Evolutionary conservation across 2,797 vertebrate genomes (phyloP), one percentile per base, ranked within the genome.

Genomic region (Allobates femoralis): DNA sequence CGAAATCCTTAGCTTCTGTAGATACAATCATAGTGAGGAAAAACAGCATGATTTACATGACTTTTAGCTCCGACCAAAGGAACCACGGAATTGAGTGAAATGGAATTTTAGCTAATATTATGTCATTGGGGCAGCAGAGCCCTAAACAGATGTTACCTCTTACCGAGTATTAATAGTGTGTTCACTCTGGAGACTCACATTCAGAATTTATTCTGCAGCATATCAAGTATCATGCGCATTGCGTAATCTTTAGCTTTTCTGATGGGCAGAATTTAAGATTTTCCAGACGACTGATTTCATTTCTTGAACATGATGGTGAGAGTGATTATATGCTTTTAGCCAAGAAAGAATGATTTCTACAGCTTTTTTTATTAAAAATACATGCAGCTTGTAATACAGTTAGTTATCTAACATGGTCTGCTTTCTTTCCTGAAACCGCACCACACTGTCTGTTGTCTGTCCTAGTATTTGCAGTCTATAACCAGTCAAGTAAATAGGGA

Each of bases 61-160:
- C 74, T 26, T 78, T 21, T 28, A 71, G 3, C 64, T 71, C 50
- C 58, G 56, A 64, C 23, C 69, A 30, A 11, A 85, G 51, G 60
- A 85, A 78, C 32, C 60, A 66, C 7, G 64, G 32, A 34, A 34
- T 69, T 66, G 60, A 34, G 60, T 67, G 18, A 74, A 75, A 74
- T 83, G 23, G 53, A 83, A 58, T 60, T 83, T 74, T 12, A 50
- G 53, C 53, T 30, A 56, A 82, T 82, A 56, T 82, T 76, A 77
- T 64, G 58, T 84, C 41, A 77, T 32, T 84, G 21, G 16, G 10
- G 73, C 46, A 46, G 50, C 56, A 56, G 34, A 58, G 46, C 7
- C 37, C 3, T 50, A 28, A 75, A 46, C 81, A 83, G 69, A 75
- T 83, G 81, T 83, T 75, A 73, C 55, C 37, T 21, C 53, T 83